Evolutionary conservation across 92 coral and sea anemone species (phyloP).

Genomic region (Hydrozoanthus gracilis): DNA sequence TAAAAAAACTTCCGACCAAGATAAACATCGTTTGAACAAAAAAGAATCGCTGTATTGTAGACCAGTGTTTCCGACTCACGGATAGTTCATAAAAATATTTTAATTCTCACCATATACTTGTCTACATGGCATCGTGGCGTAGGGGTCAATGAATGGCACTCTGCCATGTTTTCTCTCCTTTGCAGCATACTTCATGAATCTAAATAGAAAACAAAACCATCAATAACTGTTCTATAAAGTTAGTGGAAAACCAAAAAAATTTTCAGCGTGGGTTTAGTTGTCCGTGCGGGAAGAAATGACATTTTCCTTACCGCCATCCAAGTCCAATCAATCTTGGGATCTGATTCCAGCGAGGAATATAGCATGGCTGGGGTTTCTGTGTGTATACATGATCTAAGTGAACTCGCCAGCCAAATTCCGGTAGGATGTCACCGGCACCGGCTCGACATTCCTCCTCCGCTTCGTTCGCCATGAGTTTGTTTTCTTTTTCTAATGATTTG

Average conservation of each 20-base stretch:
- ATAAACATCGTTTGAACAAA: constrained; percentile 5
- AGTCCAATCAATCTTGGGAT: constrained; percentile 93
- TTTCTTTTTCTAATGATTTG: not conserved
- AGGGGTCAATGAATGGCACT: constrained; percentile 96
- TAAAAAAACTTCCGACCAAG: not conserved
- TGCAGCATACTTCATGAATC: constrained; percentile 94
- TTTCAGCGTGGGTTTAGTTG: not conserved
- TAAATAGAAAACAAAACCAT: constrained; percentile 36
- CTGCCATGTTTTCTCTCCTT: constrained; percentile 92
- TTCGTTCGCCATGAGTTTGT: constrained; percentile 69
- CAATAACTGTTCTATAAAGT: not conserved
- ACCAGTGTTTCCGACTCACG: not conserved
- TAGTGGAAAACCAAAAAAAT: constrained; percentile 1
- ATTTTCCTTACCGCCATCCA: constrained; percentile 83
- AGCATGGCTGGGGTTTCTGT: constrained; percentile 93
- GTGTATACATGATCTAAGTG: constrained; percentile 89
- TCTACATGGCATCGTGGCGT: constrained; percentile 94
- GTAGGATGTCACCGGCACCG: constrained; percentile 74
- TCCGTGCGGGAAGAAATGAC: not conserved
- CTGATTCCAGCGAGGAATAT: constrained; percentile 97
- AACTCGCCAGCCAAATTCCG: constrained; percentile 97
- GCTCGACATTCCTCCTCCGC: constrained; percentile 62
- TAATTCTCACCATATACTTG: constrained; percentile 89
- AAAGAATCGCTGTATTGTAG: constrained; percentile 7
- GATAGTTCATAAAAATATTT: not conserved